Base-by-base conservation (phyloP, 2,113 vertebrate species). In the Ceyx cyanopectus region DNA sequence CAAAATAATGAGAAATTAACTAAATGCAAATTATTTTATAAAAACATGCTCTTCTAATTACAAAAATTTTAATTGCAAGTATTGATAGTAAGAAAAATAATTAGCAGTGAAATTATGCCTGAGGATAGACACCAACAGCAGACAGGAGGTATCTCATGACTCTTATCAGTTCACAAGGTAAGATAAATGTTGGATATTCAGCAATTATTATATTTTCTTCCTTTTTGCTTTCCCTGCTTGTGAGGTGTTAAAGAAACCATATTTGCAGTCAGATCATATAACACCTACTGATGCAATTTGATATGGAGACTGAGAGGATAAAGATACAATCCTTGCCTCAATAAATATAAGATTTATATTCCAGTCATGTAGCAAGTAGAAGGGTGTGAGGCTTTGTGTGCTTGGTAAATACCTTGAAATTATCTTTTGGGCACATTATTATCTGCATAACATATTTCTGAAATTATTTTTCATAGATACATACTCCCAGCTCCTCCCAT, bases 1-100 rank as follows among this genome's bases (percentile, higher is more conserved):
- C 72, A 92, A 90, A 90, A 70, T 95, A 95, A 96, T 94, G 92
- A 94, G 89, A 94, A 88, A 90, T 94, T 93, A 95, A 94, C 51
- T 85, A 82, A 90, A 93, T 92, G 91, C 75, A 95, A 96, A 94
- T 94, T 94, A 76, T 89, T 89, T 87, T 80, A 53, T 48, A 85
- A 87, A 94, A 95, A 62, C 67, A 62, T 66, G 30, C 50, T 62
- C 27, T 68, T 91, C 87, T 94, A 95, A 96, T 95, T 95, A 94
- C 68, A 82, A 77, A 87, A 11, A 69, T 37, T 80, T 94, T 96
- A 95, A 95, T 95, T 95, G 94, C 89, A 73, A 79, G 14, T 91
- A 74, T 92, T 82, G 54, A 46, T 92, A 95, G 89, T 94, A 94
- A 94, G 87, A 89, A 94, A 96, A 92, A 95, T 93, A 95, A 96